Evolutionary conservation across 2,113 vertebrate species (phyloP).

Genomic region (Limanda limanda): DNA sequence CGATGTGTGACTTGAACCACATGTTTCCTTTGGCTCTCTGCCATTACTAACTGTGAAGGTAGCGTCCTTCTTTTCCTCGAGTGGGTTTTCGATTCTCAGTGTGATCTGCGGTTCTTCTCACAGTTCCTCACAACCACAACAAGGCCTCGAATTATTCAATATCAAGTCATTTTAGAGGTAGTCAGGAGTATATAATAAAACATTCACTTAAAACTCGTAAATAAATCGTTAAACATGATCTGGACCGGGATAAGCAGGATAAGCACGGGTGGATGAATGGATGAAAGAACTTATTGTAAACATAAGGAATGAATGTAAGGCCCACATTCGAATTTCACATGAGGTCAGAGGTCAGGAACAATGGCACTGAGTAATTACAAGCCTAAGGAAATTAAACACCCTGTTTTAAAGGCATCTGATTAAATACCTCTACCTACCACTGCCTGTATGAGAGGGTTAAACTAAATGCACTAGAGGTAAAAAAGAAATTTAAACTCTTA

Average conservation of each 20-base stretch:
- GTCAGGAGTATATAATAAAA: background rate
- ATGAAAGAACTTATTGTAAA: background rate
- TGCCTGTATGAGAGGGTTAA: background rate
- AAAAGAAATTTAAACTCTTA: background rate
- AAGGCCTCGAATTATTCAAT: background rate
- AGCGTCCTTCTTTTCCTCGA: slow-evolving; percentile 10
- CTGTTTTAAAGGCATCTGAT: too few species aligned
- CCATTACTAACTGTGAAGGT: slow-evolving; percentile 21
- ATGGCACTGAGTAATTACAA: background rate
- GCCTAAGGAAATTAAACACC: too few species aligned
- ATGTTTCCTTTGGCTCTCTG: slow-evolving; percentile 26
- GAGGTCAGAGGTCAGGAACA: background rate
- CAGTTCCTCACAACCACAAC: background rate
- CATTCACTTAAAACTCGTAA: background rate
- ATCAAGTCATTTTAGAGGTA: background rate
- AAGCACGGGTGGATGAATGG: background rate
- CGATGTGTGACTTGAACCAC: slow-evolving; percentile 26
- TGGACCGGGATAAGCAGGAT: background rate
- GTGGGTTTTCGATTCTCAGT: background rate
- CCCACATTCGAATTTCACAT: background rate
- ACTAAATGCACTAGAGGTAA: background rate
- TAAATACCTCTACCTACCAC: too few species aligned
- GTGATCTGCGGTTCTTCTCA: background rate
- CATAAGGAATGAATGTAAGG: background rate
- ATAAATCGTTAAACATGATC: background rate